Base-by-base conservation (phyloP, 2,797 vertebrate genomes). In the Sebastes kiyomatsui region DNA sequence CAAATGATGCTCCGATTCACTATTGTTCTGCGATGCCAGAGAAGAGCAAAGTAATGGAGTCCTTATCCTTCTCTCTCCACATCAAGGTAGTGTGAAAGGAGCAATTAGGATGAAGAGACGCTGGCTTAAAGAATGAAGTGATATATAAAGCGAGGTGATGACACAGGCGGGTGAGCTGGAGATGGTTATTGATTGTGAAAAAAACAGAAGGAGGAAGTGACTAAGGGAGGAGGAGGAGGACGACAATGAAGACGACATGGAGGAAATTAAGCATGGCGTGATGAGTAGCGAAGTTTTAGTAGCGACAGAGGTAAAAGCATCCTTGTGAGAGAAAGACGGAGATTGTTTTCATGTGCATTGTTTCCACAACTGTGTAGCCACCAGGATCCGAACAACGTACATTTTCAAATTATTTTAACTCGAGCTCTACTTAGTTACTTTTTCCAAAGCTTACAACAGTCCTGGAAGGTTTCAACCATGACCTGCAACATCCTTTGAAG, bases 141-240 rank as follows among this genome's bases (percentile, higher is more conserved):
- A 22, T 35, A n/a, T 28, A 28, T 55, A 54, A 80, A 55, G 52
- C 8, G 12, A 20, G 18, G 42, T 22, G 59, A 56, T 59, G 60
- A 69, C 52, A 23, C 20, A 55, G 33, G 76, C 69, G 49, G 75
- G 62, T 59, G 81, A 75, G 69, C 64, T 12, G 22, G 49, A 87
- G 59, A 77, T 72, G 59, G 46, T 18, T 85, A 86, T 85, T 67
- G 79, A 83, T 76, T 23, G 35, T 54, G n/a, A 25, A 72, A 72
- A 46, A 70, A 72, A n/a, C 55, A 56, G 60, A 60, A 75, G 81
- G 75, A 83, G 75, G 84, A 87, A 78, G 82, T 88, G 87, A 88
- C 33, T 87, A 65, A 82, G 70, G 77, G 66, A 73, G n/a, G 22
- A 0, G 0, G 65, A 0, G 0, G 65, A 56, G 65, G 42, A n/a